Conservation (phyloP, 1,140 invertebrate genomes). For the Microplitis demolitor region DNA sequence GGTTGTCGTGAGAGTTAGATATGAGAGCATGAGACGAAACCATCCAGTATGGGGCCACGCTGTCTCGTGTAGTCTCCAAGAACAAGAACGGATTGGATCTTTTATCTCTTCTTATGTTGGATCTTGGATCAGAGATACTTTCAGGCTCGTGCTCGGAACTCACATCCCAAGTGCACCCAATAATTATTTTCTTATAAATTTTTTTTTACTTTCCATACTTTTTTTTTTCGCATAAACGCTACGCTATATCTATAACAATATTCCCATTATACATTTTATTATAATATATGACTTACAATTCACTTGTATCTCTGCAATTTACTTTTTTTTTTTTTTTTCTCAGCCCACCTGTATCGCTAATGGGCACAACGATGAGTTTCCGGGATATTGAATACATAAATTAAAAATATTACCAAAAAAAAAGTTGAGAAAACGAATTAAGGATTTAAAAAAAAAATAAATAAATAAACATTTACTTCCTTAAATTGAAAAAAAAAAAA, state of each 20-base stretch:
- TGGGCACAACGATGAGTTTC: background rate
- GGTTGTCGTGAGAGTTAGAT: slow-evolving; percentile 27
- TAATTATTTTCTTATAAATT: slow-evolving; percentile 10
- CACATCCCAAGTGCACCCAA: background rate
- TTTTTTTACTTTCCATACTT: background rate
- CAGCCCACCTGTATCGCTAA: slow-evolving; percentile 4
- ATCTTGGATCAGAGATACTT: slow-evolving; percentile 9
- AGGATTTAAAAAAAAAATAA: background rate
- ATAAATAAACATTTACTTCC: background rate
- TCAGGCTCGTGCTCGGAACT: slow-evolving; percentile 37
- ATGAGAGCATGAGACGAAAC: slow-evolving; percentile 40
- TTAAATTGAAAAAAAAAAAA: background rate
- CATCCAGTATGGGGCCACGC: slow-evolving; percentile 42
- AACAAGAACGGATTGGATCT: background rate
- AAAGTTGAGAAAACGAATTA: background rate
- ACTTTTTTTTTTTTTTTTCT: slow-evolving; percentile 27
- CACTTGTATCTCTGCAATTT: background rate
- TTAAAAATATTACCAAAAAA: background rate
- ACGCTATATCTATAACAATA: background rate
- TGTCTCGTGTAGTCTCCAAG: slow-evolving; percentile 38
- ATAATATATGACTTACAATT: background rate
- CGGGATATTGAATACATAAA: background rate
- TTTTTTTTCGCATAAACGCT: background rate
- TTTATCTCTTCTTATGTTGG: no score
- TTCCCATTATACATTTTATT: slow-evolving; percentile 1